Evolutionary conservation across 2,888 invertebrate species (phyloP), one percentile per base, ranked within the genome.

Genomic region (Hydraecia micacea): DNA sequence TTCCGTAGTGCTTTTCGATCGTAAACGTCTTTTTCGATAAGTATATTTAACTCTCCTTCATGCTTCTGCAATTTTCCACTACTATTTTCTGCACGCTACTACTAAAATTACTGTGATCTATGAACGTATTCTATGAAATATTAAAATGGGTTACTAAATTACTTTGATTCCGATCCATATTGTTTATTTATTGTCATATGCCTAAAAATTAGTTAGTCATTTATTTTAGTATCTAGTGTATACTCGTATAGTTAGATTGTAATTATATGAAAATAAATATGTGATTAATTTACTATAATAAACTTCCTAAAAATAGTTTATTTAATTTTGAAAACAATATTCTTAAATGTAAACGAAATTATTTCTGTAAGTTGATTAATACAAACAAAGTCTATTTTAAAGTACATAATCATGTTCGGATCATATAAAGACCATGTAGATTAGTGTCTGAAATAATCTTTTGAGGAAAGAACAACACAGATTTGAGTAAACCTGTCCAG

Each of bases 1-100:
- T 82, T 60, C 76, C 73, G 72, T 81, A 81, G 73, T 82, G 80
- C 79, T 86, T 62, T 80, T 81, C 68, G 80, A 82, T 86, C 81
- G 86, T 83, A 86, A 86, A 86, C 46, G 84, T 86, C 77, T 78
- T 69, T 73, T 73, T 75, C 67, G 52, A 76, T 81, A 80, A 79
- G 69, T 67, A 55, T 79, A 79, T 79, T 73, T 80, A 80, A 52
- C 52, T 39, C 25, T 55, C 36, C 65, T 79, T 49, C 71, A 49
- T 39, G 80, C 6, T 62, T 25, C 72, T 62, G 52, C 32, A 67
- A 62, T 55, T 36, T 62, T 36, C 28, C 52, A 67, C 66, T 62
- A 65, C 65, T 60, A 18, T 67, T 42, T 73, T 60, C n/a, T 25
- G 28, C 60, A 21, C 5, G 28, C 42, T 76, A 52, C 21, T 46